Percentiles rank a stretch among this genome's conserved stretches.
These are phyloP conservation scores for Pterocles burchelli DNA, from an alignment of 2,113 vertebrate species.

Conservation along the genomic window DNA sequence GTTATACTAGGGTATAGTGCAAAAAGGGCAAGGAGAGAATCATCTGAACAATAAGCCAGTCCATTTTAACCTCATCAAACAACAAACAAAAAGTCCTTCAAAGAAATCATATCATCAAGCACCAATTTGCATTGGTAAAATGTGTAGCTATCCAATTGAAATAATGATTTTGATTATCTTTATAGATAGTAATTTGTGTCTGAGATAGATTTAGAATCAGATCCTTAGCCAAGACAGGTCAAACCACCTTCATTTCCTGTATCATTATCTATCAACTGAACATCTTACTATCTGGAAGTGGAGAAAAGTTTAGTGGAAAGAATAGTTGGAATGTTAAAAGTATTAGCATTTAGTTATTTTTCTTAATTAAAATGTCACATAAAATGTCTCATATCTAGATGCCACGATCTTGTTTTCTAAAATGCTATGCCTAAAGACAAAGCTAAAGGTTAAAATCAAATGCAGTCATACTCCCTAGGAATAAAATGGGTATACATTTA, in stretches of 20 bases:
- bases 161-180: neutral
- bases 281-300: neutral
- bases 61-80: neutral
- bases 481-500: slow-evolving; percentile 72
- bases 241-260: neutral
- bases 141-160: neutral
- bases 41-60: neutral
- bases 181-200: neutral
- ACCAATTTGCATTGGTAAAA: neutral
- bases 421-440: slow-evolving; percentile 4
- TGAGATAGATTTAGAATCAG: neutral
- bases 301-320: slow-evolving; percentile 4
- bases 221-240: neutral
- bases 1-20: neutral
- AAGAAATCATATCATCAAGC: neutral
- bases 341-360: slow-evolving; percentile 26
- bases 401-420: slow-evolving; percentile 1
- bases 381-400: slow-evolving; percentile 6
- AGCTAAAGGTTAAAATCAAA: slow-evolving; percentile 41
- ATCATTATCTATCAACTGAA: neutral
- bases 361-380: slow-evolving; percentile 38
- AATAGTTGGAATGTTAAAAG: neutral
- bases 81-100: neutral
- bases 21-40: neutral
- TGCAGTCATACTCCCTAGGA: slow-evolving; percentile 52